Evolutionary conservation across 1,140 invertebrate genomes (phyloP).

Genomic region (Maconellicoccus hirsutus): DNA sequence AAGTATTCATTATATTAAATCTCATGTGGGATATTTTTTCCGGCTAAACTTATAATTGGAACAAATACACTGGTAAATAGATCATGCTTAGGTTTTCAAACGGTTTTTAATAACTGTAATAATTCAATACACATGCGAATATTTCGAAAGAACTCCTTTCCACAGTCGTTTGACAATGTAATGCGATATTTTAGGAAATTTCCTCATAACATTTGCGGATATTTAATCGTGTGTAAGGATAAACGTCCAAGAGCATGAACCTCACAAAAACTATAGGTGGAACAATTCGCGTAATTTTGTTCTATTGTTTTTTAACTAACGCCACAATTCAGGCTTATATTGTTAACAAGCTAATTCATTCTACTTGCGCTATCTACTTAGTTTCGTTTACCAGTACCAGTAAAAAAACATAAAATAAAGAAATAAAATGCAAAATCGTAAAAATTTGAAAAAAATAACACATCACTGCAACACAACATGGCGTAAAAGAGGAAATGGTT

Average conservation of each 20-base stretch:
- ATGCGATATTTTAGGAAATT: neutral
- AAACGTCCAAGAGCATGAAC: no score
- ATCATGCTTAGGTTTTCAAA: neutral
- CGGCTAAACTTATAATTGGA: slow-evolving; percentile 1
- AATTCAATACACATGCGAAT: neutral
- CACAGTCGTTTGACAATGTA: neutral
- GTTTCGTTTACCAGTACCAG: no score
- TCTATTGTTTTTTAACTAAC: no score
- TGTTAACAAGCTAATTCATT: no score
- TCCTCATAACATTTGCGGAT: neutral
- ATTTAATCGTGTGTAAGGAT: no score
- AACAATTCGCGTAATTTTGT: no score
- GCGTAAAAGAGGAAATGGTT: no score
- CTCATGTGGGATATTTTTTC: neutral
- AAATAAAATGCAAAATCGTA: neutral
- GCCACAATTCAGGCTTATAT: no score
- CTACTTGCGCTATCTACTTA: no score
- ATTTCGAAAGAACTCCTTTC: neutral
- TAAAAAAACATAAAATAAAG: no score
- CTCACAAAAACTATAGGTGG: no score
- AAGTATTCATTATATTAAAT: neutral
- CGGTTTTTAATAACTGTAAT: neutral
- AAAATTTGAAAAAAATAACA: neutral
- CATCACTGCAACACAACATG: no score
- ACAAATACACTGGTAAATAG: neutral